A percentile compares a stretch with the other conserved stretches of the same genome.
These are phyloP conservation scores for Lordiphosa stackelbergi DNA, from an alignment of 1,140 invertebrate genomes.

Conservation along the genomic window DNA sequence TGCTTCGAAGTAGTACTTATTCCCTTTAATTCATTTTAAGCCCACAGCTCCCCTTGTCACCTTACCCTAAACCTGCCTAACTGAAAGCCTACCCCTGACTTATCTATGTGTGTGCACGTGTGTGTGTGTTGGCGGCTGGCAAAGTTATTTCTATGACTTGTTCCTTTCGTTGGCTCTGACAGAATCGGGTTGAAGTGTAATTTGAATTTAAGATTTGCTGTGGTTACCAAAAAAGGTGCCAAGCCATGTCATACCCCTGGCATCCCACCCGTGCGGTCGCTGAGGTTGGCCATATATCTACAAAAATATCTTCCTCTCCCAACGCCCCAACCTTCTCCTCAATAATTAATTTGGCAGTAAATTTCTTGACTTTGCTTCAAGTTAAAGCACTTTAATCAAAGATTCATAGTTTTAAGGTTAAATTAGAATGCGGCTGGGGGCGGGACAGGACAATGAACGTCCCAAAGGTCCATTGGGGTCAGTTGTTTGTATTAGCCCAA, in stretches of 20 bases:
- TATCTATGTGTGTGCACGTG: constrained; percentile 14
- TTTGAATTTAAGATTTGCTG: constrained; percentile 75
- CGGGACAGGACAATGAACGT: constrained; percentile 4
- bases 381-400: constrained; percentile 53
- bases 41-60: too few relatives aligned
- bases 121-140: constrained; percentile 24
- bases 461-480: constrained; percentile 44
- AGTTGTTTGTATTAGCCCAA: constrained; percentile 50
- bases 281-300: constrained; percentile 17
- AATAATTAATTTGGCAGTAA: constrained; percentile 69
- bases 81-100: background rate
- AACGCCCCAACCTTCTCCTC: constrained; percentile 14
- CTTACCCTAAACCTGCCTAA: too few relatives aligned
- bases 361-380: constrained; percentile 3
- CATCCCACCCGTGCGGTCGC: constrained; percentile 2
- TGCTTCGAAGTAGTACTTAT: too few relatives aligned
- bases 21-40: too few relatives aligned
- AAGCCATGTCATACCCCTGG: constrained; percentile 13
- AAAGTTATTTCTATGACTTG: constrained; percentile 68
- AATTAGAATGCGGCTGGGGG: constrained; percentile 51
- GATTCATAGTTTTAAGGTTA: constrained; percentile 71
- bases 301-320: background rate
- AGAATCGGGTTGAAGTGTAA: constrained; percentile 64
- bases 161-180: constrained; percentile 55
- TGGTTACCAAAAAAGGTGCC: constrained; percentile 58